Evolutionary conservation across 2,888 invertebrate genomes (phyloP).

Genomic region (Blastobasis lacticolella): DNA sequence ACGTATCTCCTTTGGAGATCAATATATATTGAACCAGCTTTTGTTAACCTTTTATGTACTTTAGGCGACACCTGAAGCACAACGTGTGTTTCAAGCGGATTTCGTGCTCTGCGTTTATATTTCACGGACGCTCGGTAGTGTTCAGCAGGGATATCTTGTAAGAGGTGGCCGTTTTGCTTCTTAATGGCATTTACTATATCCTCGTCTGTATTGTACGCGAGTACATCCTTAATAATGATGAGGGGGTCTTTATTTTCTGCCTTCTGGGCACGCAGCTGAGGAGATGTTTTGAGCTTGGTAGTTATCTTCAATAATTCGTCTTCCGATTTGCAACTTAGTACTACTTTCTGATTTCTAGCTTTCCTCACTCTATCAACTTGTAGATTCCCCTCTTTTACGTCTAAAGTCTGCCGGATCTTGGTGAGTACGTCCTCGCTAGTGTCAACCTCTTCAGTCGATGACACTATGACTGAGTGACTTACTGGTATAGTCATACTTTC

Average conservation of each 20-base stretch:
- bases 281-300: background rate
- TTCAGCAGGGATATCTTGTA: background rate
- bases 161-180: slow-evolving; percentile 1
- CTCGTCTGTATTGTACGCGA: slow-evolving; percentile 6
- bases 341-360: background rate
- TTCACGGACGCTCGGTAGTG: background rate
- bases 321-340: background rate
- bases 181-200: slow-evolving; percentile 8
- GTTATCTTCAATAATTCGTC: background rate
- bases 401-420: background rate
- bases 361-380: background rate
- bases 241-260: slow-evolving; percentile 3
- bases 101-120: slow-evolving; percentile 8
- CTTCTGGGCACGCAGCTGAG: background rate
- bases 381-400: background rate
- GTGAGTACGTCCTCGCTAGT: background rate
- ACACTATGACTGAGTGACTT: background rate
- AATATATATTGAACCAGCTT: background rate
- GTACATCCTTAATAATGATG: background rate
- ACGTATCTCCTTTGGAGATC: background rate
- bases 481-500: no score
- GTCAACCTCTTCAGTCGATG: background rate
- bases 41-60: background rate
- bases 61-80: slow-evolving; percentile 8
- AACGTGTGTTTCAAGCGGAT: slow-evolving; percentile 6